These are phyloP conservation scores for Drosophila cyrtoloma DNA, from an alignment of 2,888 invertebrate species.

Conservation along the genomic window DNA sequence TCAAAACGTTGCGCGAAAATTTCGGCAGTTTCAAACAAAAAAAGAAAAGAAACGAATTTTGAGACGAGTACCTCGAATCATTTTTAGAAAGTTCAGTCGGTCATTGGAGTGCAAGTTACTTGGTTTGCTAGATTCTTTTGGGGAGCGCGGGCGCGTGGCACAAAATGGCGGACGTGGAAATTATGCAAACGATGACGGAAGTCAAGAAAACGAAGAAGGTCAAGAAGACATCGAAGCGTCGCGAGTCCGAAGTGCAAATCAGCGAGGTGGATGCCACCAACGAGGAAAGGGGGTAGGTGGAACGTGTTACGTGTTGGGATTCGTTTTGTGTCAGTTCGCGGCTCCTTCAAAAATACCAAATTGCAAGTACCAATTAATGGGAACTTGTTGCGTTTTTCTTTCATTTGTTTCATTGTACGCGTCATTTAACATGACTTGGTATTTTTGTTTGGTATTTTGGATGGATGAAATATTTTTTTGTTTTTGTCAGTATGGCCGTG, in stretches of 20 bases:
- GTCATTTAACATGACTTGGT: slow-evolving; percentile 21
- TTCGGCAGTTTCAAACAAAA: slow-evolving; percentile 25
- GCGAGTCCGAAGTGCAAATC: slow-evolving; percentile 93
- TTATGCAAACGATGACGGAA: slow-evolving; percentile 93
- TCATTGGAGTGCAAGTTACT: slow-evolving; percentile 74
- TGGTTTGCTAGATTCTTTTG: slow-evolving; percentile 4
- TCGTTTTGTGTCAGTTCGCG: slow-evolving; percentile 65
- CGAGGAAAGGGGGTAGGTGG: slow-evolving; percentile 93
- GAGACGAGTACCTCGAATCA: slow-evolving; percentile 44
- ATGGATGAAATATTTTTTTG: slow-evolving; percentile 17
- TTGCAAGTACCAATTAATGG: not conserved
- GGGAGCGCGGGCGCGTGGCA: slow-evolving; percentile 5
- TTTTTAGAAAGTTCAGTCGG: slow-evolving; percentile 82
- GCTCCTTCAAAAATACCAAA: slow-evolving; percentile 10
- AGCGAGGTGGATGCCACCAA: slow-evolving; percentile 91
- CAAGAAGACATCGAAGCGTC: slow-evolving; percentile 94
- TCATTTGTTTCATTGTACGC: not conserved
- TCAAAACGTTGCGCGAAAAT: slow-evolving; percentile 72
- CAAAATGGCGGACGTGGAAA: slow-evolving; percentile 95
- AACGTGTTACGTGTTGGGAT: slow-evolving; percentile 86
- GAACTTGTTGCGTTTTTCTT: slow-evolving; percentile 1
- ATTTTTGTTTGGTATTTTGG: slow-evolving; percentile 43
- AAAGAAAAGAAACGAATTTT: slow-evolving; percentile 18
- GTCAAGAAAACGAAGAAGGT: slow-evolving; percentile 95
- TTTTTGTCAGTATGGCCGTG: slow-evolving; percentile 15